Conservation (phyloP, 2,113 vertebrate genomes). For the Scomber japonicus region DNA sequence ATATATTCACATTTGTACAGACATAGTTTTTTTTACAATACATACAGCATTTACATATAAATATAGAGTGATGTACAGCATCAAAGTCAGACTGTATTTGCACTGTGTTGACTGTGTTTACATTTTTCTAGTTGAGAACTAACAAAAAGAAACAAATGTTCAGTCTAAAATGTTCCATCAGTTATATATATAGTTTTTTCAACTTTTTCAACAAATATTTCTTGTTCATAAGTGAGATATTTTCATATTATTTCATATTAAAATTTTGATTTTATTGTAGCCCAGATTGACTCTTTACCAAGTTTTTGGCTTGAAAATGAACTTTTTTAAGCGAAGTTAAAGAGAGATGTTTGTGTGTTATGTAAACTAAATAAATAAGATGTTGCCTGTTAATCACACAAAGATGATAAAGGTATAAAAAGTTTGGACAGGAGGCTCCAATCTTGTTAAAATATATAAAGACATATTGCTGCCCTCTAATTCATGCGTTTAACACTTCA, state of each 20-base stretch:
- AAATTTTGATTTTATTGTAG: too few species aligned
- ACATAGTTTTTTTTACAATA: slow-evolving; percentile 50
- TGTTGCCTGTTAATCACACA: too few species aligned
- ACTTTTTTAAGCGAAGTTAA: too few species aligned
- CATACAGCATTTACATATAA: slow-evolving; percentile 71
- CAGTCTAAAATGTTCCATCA: not conserved
- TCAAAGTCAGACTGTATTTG: slow-evolving; percentile 8
- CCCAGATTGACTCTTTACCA: too few species aligned
- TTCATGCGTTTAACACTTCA: not conserved
- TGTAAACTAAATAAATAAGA: too few species aligned
- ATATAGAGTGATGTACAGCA: slow-evolving; percentile 55
- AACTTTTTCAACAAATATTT: too few species aligned
- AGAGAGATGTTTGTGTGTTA: too few species aligned
- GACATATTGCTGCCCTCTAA: too few species aligned
- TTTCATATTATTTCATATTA: not conserved
- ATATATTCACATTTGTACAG: slow-evolving; percentile 61
- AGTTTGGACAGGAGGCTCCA: not conserved
- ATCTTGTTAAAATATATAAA: not conserved
- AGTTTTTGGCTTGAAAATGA: not conserved
- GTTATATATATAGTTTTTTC: too few species aligned
- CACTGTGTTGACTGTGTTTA: too few species aligned
- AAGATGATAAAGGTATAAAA: not conserved
- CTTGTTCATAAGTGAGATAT: not conserved
- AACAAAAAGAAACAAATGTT: not conserved
- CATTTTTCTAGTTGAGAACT: not conserved